Conservation (phyloP, 1,140 invertebrate genomes). For the Apolygus lucorum region DNA sequence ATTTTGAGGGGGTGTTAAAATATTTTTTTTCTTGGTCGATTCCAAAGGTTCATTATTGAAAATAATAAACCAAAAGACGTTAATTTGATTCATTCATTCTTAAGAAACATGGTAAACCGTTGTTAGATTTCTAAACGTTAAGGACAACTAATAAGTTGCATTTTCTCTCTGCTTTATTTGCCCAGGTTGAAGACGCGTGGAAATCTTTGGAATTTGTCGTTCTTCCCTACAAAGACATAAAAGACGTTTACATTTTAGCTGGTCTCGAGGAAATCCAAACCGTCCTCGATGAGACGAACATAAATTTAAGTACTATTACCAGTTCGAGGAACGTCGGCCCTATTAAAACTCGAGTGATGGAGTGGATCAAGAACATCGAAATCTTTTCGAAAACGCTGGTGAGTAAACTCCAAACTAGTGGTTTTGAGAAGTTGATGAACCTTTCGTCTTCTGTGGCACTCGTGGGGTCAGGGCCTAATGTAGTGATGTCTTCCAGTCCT, state of each 20-base stretch:
- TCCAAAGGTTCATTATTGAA: too few species aligned
- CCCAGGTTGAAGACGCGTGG: slow-evolving; percentile 69
- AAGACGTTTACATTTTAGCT: slow-evolving; percentile 73
- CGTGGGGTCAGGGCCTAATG: too few species aligned
- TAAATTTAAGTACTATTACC: slow-evolving; percentile 73
- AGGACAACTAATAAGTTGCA: too few species aligned
- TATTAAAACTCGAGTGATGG: slow-evolving; percentile 68
- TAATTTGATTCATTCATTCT: too few species aligned
- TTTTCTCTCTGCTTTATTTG: too few species aligned
- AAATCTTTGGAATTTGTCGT: slow-evolving; percentile 66
- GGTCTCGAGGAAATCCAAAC: slow-evolving; percentile 74
- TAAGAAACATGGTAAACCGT: too few species aligned
- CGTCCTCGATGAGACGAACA: slow-evolving; percentile 73
- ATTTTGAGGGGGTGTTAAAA: too few species aligned
- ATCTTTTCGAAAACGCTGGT: slow-evolving; percentile 67
- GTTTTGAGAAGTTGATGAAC: background rate
- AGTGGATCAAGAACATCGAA: slow-evolving; percentile 65
- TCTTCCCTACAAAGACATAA: slow-evolving; percentile 63
- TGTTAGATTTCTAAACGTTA: too few species aligned
- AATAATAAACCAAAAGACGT: too few species aligned
- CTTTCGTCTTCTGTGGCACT: too few species aligned
- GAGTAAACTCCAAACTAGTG: slow-evolving; percentile 27
- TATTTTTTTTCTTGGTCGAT: too few species aligned
- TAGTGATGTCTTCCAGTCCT: too few species aligned
- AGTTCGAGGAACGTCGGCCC: slow-evolving; percentile 74